phyloP scores from a whole-genome alignment of 2,113 vertebrate species.

The Nesoenas mayeri region DNA sequence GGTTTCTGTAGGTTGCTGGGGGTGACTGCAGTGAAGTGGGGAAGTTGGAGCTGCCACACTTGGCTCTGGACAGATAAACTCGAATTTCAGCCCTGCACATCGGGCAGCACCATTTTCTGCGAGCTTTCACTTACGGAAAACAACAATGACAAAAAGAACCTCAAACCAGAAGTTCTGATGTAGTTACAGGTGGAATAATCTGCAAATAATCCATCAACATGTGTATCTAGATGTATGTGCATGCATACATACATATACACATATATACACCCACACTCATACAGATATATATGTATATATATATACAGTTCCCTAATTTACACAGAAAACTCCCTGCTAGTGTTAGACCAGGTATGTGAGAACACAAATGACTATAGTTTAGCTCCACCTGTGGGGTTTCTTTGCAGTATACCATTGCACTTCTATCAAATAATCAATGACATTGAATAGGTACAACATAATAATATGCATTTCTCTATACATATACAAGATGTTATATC shows the following conservation, averaged over 20 bases:
- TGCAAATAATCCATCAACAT: not conserved
- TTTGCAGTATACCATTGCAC: not conserved
- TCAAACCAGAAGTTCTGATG: not conserved
- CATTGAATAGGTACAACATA: not conserved
- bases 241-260: too few species aligned
- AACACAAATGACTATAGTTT: not conserved
- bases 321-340: not conserved
- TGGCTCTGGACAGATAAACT: not conserved
- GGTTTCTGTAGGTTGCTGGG: not conserved
- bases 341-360: not conserved
- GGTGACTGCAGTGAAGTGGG: not conserved
- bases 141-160: rapidly evolving
- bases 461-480: not conserved
- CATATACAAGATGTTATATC: not conserved
- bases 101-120: rapidly evolving
- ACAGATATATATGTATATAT: rapidly evolving
- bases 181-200: not conserved
- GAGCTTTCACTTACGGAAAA: not conserved
- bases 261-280: not conserved
- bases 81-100: not conserved
- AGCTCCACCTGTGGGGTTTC: rapidly evolving
- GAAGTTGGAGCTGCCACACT: not conserved
- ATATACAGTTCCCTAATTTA: not conserved
- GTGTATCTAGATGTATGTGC: rapidly evolving
- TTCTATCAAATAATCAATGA: not conserved